Base-by-base conservation (phyloP, 2,113 vertebrate genomes). In the Sander lucioperca region DNA sequence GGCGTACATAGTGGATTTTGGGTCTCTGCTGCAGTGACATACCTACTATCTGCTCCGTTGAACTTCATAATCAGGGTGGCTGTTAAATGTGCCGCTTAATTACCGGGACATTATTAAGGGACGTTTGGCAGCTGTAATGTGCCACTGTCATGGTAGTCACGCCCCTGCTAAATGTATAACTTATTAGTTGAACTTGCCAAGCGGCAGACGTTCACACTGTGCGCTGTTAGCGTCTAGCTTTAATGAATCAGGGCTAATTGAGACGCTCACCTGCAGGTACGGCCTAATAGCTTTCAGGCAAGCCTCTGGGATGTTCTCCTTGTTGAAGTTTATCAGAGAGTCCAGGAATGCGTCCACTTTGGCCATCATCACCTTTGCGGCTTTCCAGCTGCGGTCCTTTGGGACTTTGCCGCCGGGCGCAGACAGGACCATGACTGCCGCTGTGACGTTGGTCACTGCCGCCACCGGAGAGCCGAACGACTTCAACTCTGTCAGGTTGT, bases 301-400 rank as follows among this genome's bases (percentile, higher is more conserved):
- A 85, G 95, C 95, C 74, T 99, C 97, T 0, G 96, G 97, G 86
- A 99, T 97, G 91, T 97, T 96, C 90, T 99, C 97, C 72, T 99
- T 99, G 84, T 99, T 89, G 2, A 99, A 99, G 77, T 94, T 95
- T 70, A 97, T 36, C 43, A 99, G 88, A 6, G 96, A 95, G 58
- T 99, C 97, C 88, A 99, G 94, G 94, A 99, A 99, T 1, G 91
- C 0, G 27, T 99, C 98, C 2, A 99, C 96, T 84, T 96, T 97
- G 72, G 96, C 94, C 98, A 99, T 99, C 94, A 96, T 80, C 10
- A 93, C 92, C 77, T 95, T 98, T 0, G 97, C 96, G 0, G 97
- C 96, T 90, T 99, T 99, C 98, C 98, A 99, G 96, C 96, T 99
- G 65, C 96, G 95, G 89, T 99, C 98, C 80, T 96, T 99, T 18